Base-by-base conservation (phyloP, 2,113 vertebrate genomes). In the Ammodytes marinus region DNA sequence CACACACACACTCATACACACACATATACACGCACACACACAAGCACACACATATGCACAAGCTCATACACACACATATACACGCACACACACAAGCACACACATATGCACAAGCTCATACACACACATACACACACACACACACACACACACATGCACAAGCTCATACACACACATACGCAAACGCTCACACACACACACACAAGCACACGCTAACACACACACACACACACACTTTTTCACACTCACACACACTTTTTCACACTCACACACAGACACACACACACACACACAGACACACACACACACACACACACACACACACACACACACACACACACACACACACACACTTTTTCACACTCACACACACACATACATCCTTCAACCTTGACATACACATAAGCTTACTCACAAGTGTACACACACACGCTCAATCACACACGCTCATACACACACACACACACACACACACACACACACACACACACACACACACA, bases 341-440 rank as follows among this genome's bases (percentile, higher is more conserved):
- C 73, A 66, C 39, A 69, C 54, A 60, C 27, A 57, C 40, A 42
- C 66, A 57, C 69, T 71, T 47, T 46, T n/a, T 49, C 27, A 39
- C 43, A 17, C 8, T 12, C 66, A 45, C 55, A 49, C 58, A 47
- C 67, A 63, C 68, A 47, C 47, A 27, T 1, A 27, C 13, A 50
- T n/a, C 64, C 6, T 5, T 54, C 35, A 65, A 74, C 67, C 74
- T 19, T 77, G 53, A 70, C 72, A 70, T 50, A 66, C 54, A 79
- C 68, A 79, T 50, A 61, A 77, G 57, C 58, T 58, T 57, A 55
- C 50, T 53, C 63, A 59, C 4, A 7, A 13, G 27, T 4, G 35
- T 42, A 35, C 69, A n/a, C 52, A 43, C 49, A 60, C 61, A 61
- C 40, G 27, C 27, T 27, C 27, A 27, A 27, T 27, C 27, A 27